Percentiles rank a stretch among this genome's conserved stretches.
Evolutionary conservation across 1,140 invertebrate species (phyloP).

Genomic region (Phortica variegata): DNA sequence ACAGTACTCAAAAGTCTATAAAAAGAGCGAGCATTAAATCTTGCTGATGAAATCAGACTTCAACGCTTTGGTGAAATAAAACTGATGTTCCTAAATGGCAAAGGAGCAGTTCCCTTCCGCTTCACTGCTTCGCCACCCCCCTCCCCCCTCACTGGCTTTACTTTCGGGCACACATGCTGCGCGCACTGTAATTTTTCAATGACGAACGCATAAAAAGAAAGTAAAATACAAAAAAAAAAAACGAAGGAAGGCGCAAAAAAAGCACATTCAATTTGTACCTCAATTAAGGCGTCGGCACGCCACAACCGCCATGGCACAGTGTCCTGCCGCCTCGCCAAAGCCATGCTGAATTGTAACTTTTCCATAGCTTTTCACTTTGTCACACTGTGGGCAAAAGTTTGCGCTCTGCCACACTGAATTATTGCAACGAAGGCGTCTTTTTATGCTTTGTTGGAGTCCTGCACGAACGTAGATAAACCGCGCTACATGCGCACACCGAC

Average conservation of each 20-base stretch:
- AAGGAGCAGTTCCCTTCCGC: no score
- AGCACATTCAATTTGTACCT: constrained; percentile 51
- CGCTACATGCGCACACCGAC: no score
- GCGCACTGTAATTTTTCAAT: constrained; percentile 10
- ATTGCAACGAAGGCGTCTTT: constrained; percentile 42
- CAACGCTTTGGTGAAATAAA: constrained; percentile 4
- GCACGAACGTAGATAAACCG: constrained; percentile 43
- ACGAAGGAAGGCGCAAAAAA: constrained; percentile 3
- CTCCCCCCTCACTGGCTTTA: no score
- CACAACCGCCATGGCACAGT: constrained; percentile 35
- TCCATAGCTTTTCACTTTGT: no score
- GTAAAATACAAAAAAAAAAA: constrained; percentile 5
- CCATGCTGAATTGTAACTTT: no score
- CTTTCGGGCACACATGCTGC: no score
- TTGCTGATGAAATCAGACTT: constrained; percentile 24
- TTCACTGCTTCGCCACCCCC: no score
- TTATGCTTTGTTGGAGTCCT: constrained; percentile 43
- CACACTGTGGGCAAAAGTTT: constrained; percentile 29
- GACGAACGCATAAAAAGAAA: not conserved
- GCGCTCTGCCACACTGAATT: constrained; percentile 2
- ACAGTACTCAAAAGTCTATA: not conserved
- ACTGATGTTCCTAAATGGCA: no score
- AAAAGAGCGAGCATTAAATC: constrained; percentile 38
- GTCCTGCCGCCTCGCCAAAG: constrained; percentile 1
- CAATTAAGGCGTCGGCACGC: constrained; percentile 45